Base-by-base conservation (phyloP, 64 coral and sea anemone genomes). In the Montipora cactus region DNA sequence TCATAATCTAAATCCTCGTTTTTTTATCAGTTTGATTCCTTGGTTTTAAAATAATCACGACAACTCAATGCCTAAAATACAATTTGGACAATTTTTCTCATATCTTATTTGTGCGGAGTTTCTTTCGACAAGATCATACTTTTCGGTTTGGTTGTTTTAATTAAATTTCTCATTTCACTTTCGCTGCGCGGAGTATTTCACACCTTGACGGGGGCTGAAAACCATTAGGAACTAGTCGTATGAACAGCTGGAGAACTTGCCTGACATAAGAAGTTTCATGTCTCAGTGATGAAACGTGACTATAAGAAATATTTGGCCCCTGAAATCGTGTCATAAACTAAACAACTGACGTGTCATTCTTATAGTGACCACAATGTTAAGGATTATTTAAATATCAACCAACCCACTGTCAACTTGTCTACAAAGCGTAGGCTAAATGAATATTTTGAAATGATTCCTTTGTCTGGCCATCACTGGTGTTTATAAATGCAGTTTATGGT, bases 381-480 rank as follows among this genome's bases (percentile, higher is more conserved):
- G 81, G 37, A 62, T 68, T 12, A 8, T 84, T 84, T 84, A 84
- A 81, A 66, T 67, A 67, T 84, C 68, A 84, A 68, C 81, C 15
- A 84, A 15, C 11, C 47, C 46, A 84, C 47, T 44, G 64, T 19
- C 64, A 84, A 64, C 19, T 84, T 84, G 44, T 61, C 80, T 47
- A 12, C 58, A 83, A 83, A 5, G 59, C 0, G 57, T 67, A 15
- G 14, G 61, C 44, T 69, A 48, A 68, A 48, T n/a, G 44, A 47
- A 20, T 22, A 84, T 19, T 47, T 67, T 47, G 2, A 67, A 84
- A 44, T n/a, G 22, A 84, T 67, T 18, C 67, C 10, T 47, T 18
- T n/a, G 68, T 48, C 61, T 68, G 48, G 47, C 48, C 19, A 48
- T 19, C 9, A 16, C 2, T 18, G 58, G 44, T 67, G 59, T 84